A percentile compares a stretch with the other conserved stretches of the same genome.
phyloP scores from a whole-genome alignment of 2,797 vertebrate species.

The Betta splendens region DNA sequence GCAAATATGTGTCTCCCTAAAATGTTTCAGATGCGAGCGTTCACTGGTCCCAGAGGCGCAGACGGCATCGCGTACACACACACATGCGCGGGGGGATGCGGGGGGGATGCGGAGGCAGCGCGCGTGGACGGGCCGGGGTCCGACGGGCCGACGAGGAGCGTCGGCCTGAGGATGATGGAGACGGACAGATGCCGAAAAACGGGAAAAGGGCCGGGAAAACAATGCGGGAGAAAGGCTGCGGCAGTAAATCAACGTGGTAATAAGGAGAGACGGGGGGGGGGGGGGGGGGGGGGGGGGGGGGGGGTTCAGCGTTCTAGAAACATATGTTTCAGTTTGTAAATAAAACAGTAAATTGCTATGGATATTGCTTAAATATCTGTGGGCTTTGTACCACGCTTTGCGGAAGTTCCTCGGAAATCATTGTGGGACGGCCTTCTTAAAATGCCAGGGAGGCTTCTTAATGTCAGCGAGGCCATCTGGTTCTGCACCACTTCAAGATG shows the following conservation, averaged over 20 bases:
- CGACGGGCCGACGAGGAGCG: slow-evolving; percentile 37
- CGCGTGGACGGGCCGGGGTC: slow-evolving; percentile 16
- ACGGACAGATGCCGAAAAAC: slow-evolving; percentile 26
- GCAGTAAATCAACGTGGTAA: slow-evolving; percentile 64
- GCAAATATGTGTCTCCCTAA: slow-evolving; percentile 81
- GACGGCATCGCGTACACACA: slow-evolving; percentile 51
- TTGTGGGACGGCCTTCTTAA: slow-evolving; percentile 76
- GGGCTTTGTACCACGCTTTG: slow-evolving; percentile 78
- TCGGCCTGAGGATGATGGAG: slow-evolving; percentile 39
- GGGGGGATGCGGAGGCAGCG: slow-evolving; percentile 43
- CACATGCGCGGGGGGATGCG: slow-evolving; percentile 34
- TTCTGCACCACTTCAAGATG: slow-evolving; percentile 81
- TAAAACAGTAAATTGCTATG: slow-evolving; percentile 83
- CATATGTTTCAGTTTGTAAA: slow-evolving; percentile 84
- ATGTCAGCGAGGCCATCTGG: slow-evolving; percentile 82
- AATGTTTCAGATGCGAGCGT: slow-evolving; percentile 79
- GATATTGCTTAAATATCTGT: slow-evolving; percentile 83
- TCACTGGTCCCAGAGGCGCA: slow-evolving; percentile 63
- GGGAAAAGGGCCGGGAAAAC: slow-evolving; percentile 29
- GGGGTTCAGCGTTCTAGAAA: slow-evolving; percentile 61
- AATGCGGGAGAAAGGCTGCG: slow-evolving; percentile 53
- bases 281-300: neutral
- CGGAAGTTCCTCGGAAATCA: slow-evolving; percentile 83
- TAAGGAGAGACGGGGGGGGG: slow-evolving; percentile 32
- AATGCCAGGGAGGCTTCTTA: slow-evolving; percentile 79